Conservation (phyloP, 2,797 vertebrate species). For the Perodicticus potto region DNA sequence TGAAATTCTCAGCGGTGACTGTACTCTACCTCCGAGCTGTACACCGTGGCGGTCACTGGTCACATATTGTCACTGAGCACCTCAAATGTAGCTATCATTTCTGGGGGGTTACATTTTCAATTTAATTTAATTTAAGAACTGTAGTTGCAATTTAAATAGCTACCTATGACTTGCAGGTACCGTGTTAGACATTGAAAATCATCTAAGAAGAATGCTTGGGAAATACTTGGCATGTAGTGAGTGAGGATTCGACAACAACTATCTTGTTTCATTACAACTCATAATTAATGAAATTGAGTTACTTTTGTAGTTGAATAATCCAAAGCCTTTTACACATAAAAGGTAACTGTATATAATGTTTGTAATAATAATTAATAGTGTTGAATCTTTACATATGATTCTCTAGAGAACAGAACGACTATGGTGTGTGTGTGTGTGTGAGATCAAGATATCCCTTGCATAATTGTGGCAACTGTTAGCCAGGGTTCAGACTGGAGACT, state of each 20-base stretch:
- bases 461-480: not conserved
- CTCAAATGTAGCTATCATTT: not conserved
- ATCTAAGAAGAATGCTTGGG: not conserved
- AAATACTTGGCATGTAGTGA: not conserved
- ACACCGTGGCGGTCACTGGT: not conserved
- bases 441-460: not conserved
- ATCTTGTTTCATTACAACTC: not conserved
- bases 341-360: not conserved
- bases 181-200: not conserved
- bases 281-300: not conserved
- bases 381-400: not conserved
- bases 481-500: not conserved
- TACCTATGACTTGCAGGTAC: not conserved
- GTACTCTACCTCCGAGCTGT: not conserved
- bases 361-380: not conserved
- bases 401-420: not conserved
- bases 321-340: not conserved
- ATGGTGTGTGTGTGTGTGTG: no score
- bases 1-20: not conserved
- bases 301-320: not conserved
- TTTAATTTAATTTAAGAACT: not conserved
- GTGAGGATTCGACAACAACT: not conserved
- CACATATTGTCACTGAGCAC: not conserved
- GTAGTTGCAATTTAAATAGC: not conserved
- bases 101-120: not conserved